These are phyloP conservation scores for Umimayanthus kanabou DNA, from an alignment of 92 coral and sea anemone genomes.

Conservation along the genomic window DNA sequence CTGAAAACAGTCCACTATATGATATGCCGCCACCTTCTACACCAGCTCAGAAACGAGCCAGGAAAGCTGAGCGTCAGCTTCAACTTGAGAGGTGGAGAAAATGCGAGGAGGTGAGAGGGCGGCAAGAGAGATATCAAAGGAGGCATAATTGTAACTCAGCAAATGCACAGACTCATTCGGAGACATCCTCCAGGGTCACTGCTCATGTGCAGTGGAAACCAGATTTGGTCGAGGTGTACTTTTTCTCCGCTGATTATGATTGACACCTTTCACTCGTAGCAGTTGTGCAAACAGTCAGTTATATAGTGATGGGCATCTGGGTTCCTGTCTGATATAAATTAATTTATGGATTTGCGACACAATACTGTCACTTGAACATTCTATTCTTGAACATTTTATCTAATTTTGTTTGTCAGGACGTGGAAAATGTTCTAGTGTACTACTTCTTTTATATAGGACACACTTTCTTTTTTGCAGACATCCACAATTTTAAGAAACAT, in stretches of 20 bases:
- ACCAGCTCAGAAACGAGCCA: conserved; percentile 62
- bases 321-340: too few relatives aligned
- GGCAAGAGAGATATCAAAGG: conserved; percentile 65
- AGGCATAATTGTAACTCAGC: conserved; percentile 1
- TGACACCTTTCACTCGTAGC: background rate
- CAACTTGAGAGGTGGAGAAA: conserved; percentile 73
- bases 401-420: too few relatives aligned
- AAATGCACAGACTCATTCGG: background rate
- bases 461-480: too few relatives aligned
- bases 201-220: conserved; percentile 54
- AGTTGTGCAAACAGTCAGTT: too few relatives aligned
- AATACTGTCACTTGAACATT: too few relatives aligned
- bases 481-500: too few relatives aligned
- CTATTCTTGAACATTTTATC: too few relatives aligned
- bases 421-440: too few relatives aligned
- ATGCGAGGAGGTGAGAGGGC: conserved; percentile 51
- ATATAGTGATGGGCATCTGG: too few relatives aligned
- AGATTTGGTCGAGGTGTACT: conserved; percentile 48
- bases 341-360: too few relatives aligned
- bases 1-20: conserved; percentile 65
- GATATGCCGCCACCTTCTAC: conserved; percentile 83
- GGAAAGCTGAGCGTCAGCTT: conserved; percentile 61
- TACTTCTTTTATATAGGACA: too few relatives aligned
- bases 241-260: background rate
- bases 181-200: background rate